Evolutionary conservation across 1,140 invertebrate genomes (phyloP).

Genomic region (Dendroctonus ponderosae): DNA sequence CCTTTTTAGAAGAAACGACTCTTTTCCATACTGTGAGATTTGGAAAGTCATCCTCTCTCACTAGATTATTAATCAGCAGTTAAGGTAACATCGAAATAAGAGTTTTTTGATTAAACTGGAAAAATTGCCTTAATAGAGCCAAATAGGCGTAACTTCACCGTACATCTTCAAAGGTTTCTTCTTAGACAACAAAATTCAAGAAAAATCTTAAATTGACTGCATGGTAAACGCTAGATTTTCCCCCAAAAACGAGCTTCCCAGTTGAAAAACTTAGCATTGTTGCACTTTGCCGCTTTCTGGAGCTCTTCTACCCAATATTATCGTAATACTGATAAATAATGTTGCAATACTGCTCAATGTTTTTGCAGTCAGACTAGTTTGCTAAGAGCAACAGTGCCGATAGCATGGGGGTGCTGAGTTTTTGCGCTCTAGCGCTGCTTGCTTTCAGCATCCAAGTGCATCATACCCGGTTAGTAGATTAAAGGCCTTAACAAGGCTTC

Average conservation of each 20-base stretch:
- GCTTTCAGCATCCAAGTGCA: too few relatives aligned
- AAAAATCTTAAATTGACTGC: too few relatives aligned
- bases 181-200: too few relatives aligned
- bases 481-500: neutral
- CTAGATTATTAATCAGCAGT: too few relatives aligned
- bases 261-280: neutral
- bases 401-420: slow-evolving; percentile 16
- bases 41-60: neutral
- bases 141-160: too few relatives aligned
- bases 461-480: too few relatives aligned
- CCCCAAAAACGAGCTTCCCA: too few relatives aligned
- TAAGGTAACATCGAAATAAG: too few relatives aligned
- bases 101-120: too few relatives aligned
- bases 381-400: slow-evolving; percentile 4
- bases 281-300: slow-evolving; percentile 9
- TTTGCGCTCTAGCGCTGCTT: slow-evolving; percentile 3
- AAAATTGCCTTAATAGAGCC: too few relatives aligned
- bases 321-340: neutral
- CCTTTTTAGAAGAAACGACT: neutral
- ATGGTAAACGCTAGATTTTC: too few relatives aligned
- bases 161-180: too few relatives aligned
- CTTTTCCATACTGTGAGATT: neutral
- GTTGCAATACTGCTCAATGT: neutral
- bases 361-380: slow-evolving; percentile 1
- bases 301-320: neutral